Percentiles rank a stretch among this genome's conserved stretches.
Conservation (phyloP, 1,140 invertebrate genomes). For the Paraescarpia echinospica region DNA sequence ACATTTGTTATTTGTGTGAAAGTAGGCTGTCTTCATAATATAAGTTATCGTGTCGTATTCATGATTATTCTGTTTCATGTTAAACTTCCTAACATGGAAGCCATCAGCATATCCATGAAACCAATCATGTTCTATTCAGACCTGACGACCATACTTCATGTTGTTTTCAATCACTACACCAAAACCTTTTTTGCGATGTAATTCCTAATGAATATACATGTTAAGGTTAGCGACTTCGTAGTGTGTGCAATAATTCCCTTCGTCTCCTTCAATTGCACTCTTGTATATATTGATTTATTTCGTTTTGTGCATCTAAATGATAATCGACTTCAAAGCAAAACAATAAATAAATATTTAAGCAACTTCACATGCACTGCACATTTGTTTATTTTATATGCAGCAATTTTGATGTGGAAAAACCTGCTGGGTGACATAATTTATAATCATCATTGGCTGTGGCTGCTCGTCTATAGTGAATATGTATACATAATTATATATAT, state of each 20-base stretch:
- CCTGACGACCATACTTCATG: not conserved
- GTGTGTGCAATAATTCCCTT: too few relatives aligned
- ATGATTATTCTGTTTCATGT: not conserved
- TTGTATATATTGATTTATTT: not conserved
- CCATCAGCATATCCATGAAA: not conserved
- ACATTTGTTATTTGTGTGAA: not conserved
- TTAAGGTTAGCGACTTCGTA: too few relatives aligned
- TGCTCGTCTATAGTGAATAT: too few relatives aligned
- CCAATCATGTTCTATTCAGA: not conserved
- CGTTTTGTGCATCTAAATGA: not conserved
- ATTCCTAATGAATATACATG: too few relatives aligned
- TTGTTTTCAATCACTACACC: not conserved
- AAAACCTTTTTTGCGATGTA: not conserved
- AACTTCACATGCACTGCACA: too few relatives aligned
- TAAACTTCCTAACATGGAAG: not conserved
- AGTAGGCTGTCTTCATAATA: not conserved
- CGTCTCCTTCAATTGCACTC: not conserved
- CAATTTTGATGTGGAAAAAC: too few relatives aligned
- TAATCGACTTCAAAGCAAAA: not conserved
- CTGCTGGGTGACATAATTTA: too few relatives aligned
- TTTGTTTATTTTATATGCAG: too few relatives aligned
- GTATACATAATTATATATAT: too few relatives aligned
- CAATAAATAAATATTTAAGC: too few relatives aligned
- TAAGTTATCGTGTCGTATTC: not conserved
- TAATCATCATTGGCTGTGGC: too few relatives aligned